phyloP scores from a whole-genome alignment of 2,113 vertebrate genomes.

The Podiceps cristatus region DNA sequence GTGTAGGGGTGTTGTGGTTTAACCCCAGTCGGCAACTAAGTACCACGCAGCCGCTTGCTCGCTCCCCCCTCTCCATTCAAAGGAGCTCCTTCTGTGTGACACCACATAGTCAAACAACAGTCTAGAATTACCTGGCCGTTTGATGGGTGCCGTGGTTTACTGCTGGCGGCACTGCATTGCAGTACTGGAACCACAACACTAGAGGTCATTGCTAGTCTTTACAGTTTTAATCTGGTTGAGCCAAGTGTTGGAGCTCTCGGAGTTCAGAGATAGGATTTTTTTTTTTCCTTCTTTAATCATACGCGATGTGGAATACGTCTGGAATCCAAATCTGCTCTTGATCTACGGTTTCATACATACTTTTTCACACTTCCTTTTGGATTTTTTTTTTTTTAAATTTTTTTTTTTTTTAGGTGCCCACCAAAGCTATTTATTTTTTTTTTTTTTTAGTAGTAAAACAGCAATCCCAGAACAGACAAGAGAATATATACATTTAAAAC shows the following conservation, averaged over 20 bases:
- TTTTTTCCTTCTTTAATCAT: not conserved
- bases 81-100: not conserved
- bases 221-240: not conserved
- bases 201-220: constrained; percentile 45
- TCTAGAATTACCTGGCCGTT: not conserved
- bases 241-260: not conserved
- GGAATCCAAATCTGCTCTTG: not conserved
- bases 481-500: not conserved
- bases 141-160: not conserved
- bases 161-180: not conserved
- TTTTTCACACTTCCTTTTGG: not conserved
- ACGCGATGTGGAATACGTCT: fast-evolving
- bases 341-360: not conserved
- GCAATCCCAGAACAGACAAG: not conserved
- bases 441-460: not conserved
- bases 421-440: not conserved
- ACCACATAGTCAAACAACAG: not conserved
- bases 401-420: not conserved
- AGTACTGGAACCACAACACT: not conserved
- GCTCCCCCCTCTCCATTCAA: not conserved
- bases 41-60: too few species aligned
- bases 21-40: too few species aligned
- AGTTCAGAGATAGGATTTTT: not conserved
- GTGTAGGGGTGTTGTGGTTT: not conserved
- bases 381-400: not conserved